These are phyloP conservation scores for Porites lobata DNA, from an alignment of 92 coral and sea anemone species.

Conservation along the genomic window DNA sequence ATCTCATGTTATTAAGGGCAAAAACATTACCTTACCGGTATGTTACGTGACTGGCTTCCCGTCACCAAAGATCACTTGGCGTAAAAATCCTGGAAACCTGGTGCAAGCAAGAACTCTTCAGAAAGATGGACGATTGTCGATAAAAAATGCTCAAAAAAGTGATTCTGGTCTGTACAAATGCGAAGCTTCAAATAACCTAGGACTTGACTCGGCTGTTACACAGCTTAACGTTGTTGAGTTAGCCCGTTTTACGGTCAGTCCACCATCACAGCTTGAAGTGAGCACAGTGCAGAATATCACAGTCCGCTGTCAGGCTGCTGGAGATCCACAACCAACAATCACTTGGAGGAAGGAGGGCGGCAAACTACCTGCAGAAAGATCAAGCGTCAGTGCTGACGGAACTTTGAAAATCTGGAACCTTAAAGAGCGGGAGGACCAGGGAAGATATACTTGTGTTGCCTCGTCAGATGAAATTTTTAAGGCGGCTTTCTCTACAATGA, in stretches of 20 bases:
- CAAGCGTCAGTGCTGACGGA: constrained; percentile 10
- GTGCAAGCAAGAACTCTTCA: background rate
- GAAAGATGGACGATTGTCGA: constrained; percentile 19
- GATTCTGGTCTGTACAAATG: constrained; percentile 46
- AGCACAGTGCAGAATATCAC: background rate
- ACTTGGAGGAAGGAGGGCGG: constrained; percentile 11
- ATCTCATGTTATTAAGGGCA: constrained; percentile 5
- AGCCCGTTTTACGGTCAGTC: background rate
- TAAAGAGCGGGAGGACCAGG: background rate
- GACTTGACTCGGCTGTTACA: background rate
- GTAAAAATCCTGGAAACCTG: background rate
- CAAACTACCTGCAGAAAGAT: constrained; percentile 12
- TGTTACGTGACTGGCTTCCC: constrained; percentile 49
- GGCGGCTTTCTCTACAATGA: background rate
- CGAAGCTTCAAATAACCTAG: background rate
- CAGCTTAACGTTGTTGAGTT: background rate
- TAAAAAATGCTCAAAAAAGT: constrained; percentile 1
- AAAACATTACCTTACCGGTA: constrained; percentile 17
- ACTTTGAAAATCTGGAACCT: constrained; percentile 13
- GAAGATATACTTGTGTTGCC: background rate
- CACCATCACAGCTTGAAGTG: background rate
- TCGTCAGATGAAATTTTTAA: background rate
- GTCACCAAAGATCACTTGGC: constrained; percentile 9
- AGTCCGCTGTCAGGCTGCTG: background rate
- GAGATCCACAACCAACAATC: background rate